phyloP scores from a whole-genome alignment of 1,140 invertebrate genomes.

The Aphidius ervi region DNA sequence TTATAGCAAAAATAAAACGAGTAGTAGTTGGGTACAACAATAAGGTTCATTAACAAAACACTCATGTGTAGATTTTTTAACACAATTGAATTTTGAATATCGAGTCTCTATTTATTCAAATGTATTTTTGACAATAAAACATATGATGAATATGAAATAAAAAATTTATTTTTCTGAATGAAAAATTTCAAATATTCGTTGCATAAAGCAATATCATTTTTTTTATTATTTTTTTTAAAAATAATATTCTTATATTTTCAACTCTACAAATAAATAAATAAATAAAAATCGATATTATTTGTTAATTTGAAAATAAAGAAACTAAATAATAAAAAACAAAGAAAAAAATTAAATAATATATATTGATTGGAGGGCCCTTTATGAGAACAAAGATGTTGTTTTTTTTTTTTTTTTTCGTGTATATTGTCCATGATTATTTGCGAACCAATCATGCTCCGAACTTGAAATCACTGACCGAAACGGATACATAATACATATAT shows the following conservation, averaged over 20 bases:
- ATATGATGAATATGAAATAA: too few relatives aligned
- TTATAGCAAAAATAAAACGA: too few relatives aligned
- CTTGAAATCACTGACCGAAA: conserved; percentile 5
- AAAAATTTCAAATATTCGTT: too few relatives aligned
- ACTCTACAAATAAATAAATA: too few relatives aligned
- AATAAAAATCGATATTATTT: too few relatives aligned
- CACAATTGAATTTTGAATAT: conserved; percentile 2
- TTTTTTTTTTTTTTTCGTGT: background rate
- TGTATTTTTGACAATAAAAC: background rate
- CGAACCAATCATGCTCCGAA: background rate
- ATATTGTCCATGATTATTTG: background rate
- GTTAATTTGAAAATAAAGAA: too few relatives aligned
- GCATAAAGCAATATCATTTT: too few relatives aligned
- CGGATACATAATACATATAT: too few relatives aligned
- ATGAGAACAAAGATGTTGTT: background rate
- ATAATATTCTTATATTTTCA: too few relatives aligned
- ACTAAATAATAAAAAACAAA: background rate
- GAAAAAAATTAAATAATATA: conserved; percentile 6
- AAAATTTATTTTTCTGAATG: too few relatives aligned
- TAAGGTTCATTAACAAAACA: conserved; percentile 13
- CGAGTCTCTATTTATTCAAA: conserved; percentile 8
- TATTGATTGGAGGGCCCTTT: too few relatives aligned
- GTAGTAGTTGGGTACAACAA: conserved; percentile 1
- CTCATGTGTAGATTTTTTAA: conserved; percentile 1
- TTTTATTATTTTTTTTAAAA: too few relatives aligned